Evolutionary conservation across 2,113 vertebrate species (phyloP), one percentile per base, ranked within the genome.

Genomic region (Crotalus viridis): DNA sequence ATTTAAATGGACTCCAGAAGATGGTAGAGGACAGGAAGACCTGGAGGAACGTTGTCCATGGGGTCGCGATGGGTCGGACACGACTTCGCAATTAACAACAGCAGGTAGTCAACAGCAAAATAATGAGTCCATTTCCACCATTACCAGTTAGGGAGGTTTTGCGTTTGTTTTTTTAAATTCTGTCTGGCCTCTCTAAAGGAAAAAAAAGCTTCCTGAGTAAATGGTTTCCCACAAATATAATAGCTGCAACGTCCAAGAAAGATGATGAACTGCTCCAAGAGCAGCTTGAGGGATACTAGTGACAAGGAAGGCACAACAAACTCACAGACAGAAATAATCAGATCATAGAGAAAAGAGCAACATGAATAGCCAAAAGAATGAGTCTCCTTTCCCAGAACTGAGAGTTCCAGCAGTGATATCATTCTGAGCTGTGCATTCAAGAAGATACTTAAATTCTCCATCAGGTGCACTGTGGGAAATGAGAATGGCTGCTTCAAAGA

Each of bases 241-340:
- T 74, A 89, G 26, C 87, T 90, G 33, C 64, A 59, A 46, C 91
- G 90, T 61, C 87, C 89, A 24, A 89, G 15, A 15, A 10, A 0
- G 64, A 95, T 94, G 96, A 96, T 94, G 95, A 95, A 94, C 74
- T 56, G 90, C 48, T n/a, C 54, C 55, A 12, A 92, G 8, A 51
- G 89, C 0, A 91, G 87, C 0, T 91, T 57, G 28, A 87, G 88
- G 33, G 12, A 93, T 28, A 15, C 48, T 89, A 69, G 56, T 91
- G 48, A 1, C 5, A 74, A 91, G 92, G 28, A 90, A 52, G 91
- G 43, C 33, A 93, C 81, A 93, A 39, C 3, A 33, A 90, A 61
- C 52, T 21, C 33, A 22, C 21, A 24, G 21, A 43, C 22, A 33
- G 21, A 57, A 89, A 89, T 8, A 43, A 5, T 33, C 21, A 39